These are phyloP conservation scores for Agapornis roseicollis DNA, from an alignment of 2,113 vertebrate genomes.

Conservation along the genomic window DNA sequence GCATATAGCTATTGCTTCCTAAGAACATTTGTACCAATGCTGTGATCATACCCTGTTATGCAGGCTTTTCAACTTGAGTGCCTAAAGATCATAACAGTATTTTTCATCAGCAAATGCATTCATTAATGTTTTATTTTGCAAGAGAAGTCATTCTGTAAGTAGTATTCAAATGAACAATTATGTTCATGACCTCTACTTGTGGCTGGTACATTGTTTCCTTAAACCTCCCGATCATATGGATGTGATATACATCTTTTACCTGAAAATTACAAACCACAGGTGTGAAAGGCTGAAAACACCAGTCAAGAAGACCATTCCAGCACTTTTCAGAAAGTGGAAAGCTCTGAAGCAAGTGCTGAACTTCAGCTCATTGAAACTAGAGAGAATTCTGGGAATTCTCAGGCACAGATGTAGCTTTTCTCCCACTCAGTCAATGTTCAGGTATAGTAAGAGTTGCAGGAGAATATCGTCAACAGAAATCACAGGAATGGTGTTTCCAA, in stretches of 20 bases:
- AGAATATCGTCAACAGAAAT: background rate
- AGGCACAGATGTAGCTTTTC: background rate
- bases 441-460: background rate
- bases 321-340: background rate
- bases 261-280: background rate
- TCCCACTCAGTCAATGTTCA: background rate
- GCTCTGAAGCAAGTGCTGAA: accelerated
- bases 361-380: background rate
- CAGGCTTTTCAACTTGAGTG: background rate
- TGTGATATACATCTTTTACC: background rate
- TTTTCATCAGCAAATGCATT: background rate
- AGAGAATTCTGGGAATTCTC: background rate
- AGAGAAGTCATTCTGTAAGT: background rate
- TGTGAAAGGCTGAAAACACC: background rate
- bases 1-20: background rate
- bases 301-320: background rate
- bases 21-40: background rate
- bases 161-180: background rate
- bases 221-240: background rate
- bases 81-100: background rate
- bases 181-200: background rate
- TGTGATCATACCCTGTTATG: background rate
- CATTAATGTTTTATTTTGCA: slow-evolving; percentile 11
- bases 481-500: background rate
- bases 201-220: background rate